A percentile compares a stretch with the other conserved stretches of the same genome.
phyloP scores from a whole-genome alignment of 2,888 invertebrate genomes.

The Zootermopsis nevadensis region DNA sequence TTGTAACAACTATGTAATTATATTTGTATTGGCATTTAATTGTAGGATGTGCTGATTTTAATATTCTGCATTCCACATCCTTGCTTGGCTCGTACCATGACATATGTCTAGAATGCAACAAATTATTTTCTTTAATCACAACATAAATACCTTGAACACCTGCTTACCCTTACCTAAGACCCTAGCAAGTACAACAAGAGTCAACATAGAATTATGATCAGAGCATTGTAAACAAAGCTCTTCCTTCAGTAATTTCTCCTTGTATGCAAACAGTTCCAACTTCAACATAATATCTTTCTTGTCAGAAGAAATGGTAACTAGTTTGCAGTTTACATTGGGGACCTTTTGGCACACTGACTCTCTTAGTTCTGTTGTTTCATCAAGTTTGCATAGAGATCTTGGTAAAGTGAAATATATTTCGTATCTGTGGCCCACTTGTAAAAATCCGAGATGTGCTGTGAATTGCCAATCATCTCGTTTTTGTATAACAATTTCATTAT shows the following conservation, averaged over 20 bases:
- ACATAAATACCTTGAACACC: not conserved
- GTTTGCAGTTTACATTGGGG: constrained; percentile 49
- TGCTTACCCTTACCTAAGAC: constrained; percentile 47
- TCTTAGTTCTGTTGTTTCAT: not conserved
- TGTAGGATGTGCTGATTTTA: no score
- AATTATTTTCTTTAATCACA: not conserved
- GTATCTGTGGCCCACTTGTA: constrained; percentile 61
- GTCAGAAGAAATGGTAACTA: constrained; percentile 33
- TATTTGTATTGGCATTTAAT: no score
- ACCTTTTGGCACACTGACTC: constrained; percentile 30
- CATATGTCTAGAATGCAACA: no score
- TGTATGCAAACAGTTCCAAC: constrained; percentile 51
- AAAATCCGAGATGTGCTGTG: constrained; percentile 60
- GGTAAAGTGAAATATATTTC: constrained; percentile 45
- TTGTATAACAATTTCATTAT: constrained; percentile 57
- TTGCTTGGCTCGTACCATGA: no score
- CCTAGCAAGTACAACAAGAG: constrained; percentile 46
- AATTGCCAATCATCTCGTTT: constrained; percentile 55
- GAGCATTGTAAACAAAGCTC: constrained; percentile 44
- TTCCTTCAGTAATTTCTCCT: constrained; percentile 53
- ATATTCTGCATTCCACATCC: no score
- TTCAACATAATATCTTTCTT: constrained; percentile 42
- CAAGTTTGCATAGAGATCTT: not conserved
- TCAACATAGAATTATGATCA: constrained; percentile 15
- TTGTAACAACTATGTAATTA: no score